A percentile compares a stretch with the other conserved stretches of the same genome.
Evolutionary conservation across 2,797 vertebrate species (phyloP).

Genomic region (Choloepus didactylus): DNA sequence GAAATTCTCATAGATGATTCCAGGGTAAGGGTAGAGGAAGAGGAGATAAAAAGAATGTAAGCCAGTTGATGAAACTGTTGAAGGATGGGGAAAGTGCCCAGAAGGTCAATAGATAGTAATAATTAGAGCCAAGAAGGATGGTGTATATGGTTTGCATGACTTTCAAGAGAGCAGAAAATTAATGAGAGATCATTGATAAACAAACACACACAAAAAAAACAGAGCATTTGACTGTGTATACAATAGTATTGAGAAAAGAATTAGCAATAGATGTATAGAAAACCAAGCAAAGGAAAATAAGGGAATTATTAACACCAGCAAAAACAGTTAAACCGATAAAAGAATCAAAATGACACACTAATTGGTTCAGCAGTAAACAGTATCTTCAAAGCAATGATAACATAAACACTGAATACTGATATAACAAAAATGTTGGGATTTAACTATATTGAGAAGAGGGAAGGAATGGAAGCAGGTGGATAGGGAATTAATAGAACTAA

Average conservation of each 20-base stretch:
- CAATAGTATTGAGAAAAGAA: conserved; percentile 51
- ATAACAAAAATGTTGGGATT: background rate
- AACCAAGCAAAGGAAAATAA: background rate
- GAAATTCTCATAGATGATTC: conserved; percentile 23
- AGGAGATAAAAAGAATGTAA: background rate
- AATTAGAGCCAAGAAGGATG: background rate
- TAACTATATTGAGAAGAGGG: conserved; percentile 11
- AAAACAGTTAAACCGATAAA: conserved; percentile 22
- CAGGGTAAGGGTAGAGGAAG: background rate
- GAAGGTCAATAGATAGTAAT: conserved; percentile 14
- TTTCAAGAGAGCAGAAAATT: background rate
- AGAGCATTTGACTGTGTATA: background rate
- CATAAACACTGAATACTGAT: background rate
- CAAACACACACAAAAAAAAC: background rate
- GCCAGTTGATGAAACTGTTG: background rate
- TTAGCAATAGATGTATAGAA: conserved; percentile 2
- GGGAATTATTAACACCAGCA: background rate
- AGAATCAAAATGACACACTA: background rate
- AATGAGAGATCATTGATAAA: background rate
- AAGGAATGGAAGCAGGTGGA: background rate
- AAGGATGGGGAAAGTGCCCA: background rate
- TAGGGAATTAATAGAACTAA: background rate
- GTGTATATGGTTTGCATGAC: background rate
- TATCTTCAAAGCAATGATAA: conserved; percentile 42
- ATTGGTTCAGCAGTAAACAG: background rate